Conservation (phyloP, 30 jellyfish, hydroid and myxozoan genomes). For the Turritopsis rubra region DNA sequence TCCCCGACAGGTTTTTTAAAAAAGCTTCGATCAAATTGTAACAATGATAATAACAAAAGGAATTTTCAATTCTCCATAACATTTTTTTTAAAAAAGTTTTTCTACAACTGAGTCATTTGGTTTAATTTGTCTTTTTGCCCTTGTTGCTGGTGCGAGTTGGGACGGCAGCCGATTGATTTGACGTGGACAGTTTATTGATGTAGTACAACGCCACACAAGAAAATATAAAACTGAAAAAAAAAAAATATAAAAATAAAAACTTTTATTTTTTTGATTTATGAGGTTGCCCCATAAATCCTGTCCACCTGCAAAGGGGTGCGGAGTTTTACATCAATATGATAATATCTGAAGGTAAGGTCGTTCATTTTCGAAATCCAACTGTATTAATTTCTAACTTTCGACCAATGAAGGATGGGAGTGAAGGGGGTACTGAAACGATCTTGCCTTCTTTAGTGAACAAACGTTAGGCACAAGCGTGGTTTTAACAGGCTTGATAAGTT, state of each 20-base stretch:
- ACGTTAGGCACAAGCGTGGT: too few relatives aligned
- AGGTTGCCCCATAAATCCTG: too few relatives aligned
- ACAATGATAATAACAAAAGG: background rate
- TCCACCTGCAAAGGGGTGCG: too few relatives aligned
- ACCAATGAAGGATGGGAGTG: too few relatives aligned
- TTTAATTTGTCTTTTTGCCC: slow-evolving; percentile 32
- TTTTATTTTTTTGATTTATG: too few relatives aligned
- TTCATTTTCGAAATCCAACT: too few relatives aligned
- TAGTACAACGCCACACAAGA: slow-evolving; percentile 83
- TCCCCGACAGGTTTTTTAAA: too few relatives aligned
- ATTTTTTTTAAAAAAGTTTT: background rate
- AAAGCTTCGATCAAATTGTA: too few relatives aligned
- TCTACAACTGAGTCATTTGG: background rate
- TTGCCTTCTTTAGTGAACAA: background rate
- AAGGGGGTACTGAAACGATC: too few relatives aligned
- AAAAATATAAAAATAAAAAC: background rate
- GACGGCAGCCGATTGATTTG: slow-evolving; percentile 37
- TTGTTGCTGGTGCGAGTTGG: background rate
- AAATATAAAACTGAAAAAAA: slow-evolving; percentile 27
- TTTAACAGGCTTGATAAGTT: background rate
- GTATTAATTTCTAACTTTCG: too few relatives aligned
- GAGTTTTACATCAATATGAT: too few relatives aligned
- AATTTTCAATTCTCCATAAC: background rate
- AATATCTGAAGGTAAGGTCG: too few relatives aligned
- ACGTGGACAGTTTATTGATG: slow-evolving; percentile 65